These are phyloP conservation scores for Zaprionus africanus DNA, from an alignment of 1,140 invertebrate species.

Conservation along the genomic window DNA sequence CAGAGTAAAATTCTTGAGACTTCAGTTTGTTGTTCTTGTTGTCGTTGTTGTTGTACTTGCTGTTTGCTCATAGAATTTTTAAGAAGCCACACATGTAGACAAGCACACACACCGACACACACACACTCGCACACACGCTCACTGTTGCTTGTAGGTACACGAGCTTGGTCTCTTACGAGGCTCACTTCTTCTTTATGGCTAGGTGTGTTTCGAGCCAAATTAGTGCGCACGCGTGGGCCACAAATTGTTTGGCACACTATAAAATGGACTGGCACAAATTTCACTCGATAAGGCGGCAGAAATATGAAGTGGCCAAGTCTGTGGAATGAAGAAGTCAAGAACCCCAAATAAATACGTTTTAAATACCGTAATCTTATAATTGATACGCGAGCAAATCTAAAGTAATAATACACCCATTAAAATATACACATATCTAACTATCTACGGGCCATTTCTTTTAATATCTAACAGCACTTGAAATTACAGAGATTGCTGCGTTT, in stretches of 20 bases:
- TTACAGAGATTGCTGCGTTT: neutral
- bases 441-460: neutral
- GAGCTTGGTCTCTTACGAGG: neutral
- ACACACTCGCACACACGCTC: neutral
- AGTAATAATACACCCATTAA: neutral
- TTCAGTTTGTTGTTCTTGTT: slow-evolving; percentile 28
- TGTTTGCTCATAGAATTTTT: slow-evolving; percentile 71
- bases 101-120: neutral
- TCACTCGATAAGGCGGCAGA: slow-evolving; percentile 46
- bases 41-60: slow-evolving; percentile 43
- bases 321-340: neutral
- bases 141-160: neutral
- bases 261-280: slow-evolving; percentile 64
- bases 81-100: slow-evolving; percentile 69
- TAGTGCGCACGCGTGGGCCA: slow-evolving; percentile 56
- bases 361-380: neutral
- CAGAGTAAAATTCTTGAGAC: slow-evolving; percentile 51
- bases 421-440: neutral
- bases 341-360: neutral
- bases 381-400: neutral
- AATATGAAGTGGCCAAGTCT: slow-evolving; percentile 36
- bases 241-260: slow-evolving; percentile 46
- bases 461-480: neutral
- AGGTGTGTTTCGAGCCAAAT: slow-evolving; percentile 54
- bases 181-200: slow-evolving; percentile 27